Conservation (phyloP, 2,888 invertebrate species). For the Pyrrhosoma nymphula region DNA sequence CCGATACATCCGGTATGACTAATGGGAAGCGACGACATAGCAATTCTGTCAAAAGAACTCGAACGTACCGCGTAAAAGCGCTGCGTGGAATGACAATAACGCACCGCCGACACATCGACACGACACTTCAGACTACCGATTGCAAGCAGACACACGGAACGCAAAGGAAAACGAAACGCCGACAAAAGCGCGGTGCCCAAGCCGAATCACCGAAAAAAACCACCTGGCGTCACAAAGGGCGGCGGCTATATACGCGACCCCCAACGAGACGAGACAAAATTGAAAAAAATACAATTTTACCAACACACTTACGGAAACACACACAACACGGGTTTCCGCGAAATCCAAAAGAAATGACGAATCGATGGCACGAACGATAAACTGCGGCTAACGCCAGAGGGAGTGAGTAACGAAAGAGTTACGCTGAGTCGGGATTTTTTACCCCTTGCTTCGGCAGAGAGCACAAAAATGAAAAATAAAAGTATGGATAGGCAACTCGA, state of each 20-base stretch:
- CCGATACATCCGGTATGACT: not conserved
- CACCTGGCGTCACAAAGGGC: not conserved
- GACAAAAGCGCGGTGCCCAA: not conserved
- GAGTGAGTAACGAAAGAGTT: constrained; percentile 11
- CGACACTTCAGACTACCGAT: not conserved
- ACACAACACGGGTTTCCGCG: not conserved
- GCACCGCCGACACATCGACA: not conserved
- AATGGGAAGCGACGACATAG: not conserved
- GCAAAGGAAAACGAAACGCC: not conserved
- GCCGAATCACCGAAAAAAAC: not conserved
- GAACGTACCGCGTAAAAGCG: not conserved
- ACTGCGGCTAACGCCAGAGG: not conserved
- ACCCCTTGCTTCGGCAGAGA: not conserved
- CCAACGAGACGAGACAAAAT: not conserved
- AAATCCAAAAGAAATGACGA: not conserved
- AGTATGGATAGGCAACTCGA: not conserved
- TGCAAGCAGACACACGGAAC: not conserved
- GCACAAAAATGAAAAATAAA: not conserved
- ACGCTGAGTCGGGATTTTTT: not conserved
- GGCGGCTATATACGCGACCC: not conserved
- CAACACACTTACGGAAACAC: not conserved
- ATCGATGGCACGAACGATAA: not conserved
- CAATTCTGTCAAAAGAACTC: not conserved
- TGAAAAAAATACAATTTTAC: not conserved
- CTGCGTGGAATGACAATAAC: not conserved